These are phyloP conservation scores for Entomobrya multifasciata DNA, from an alignment of 2,888 invertebrate species.

Conservation along the genomic window DNA sequence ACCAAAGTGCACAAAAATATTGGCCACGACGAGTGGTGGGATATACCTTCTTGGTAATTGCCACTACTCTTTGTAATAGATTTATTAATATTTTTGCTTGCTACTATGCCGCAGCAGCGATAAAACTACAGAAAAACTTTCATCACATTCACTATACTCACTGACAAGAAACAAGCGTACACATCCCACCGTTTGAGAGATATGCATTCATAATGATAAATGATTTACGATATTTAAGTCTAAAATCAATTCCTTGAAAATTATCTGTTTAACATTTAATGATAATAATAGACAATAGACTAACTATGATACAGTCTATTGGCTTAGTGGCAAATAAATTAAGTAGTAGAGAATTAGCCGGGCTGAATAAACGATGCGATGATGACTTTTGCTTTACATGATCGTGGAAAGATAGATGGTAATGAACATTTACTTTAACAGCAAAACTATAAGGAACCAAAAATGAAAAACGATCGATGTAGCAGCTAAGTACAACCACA, in stretches of 20 bases:
- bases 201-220: background rate
- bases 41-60: no score
- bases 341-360: conserved; percentile 16
- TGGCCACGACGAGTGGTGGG: no score
- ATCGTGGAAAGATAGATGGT: background rate
- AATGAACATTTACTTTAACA: background rate
- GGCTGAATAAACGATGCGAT: conserved; percentile 5
- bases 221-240: conserved; percentile 33
- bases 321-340: background rate
- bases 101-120: background rate
- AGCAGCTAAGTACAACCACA: background rate
- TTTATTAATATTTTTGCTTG: conserved; percentile 34
- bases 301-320: conserved; percentile 2
- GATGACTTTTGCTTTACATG: conserved; percentile 20
- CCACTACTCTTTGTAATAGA: conserved; percentile 17
- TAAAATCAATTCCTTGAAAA: conserved; percentile 12
- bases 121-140: background rate
- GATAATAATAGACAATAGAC: conserved; percentile 21
- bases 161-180: background rate
- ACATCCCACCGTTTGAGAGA: background rate
- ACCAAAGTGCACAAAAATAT: background rate
- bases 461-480: conserved; percentile 28
- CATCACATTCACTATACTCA: background rate
- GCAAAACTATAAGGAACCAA: conserved; percentile 39
- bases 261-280: background rate